Base-by-base conservation (phyloP, 1,140 invertebrate genomes). In the Chrysopa pallens region DNA sequence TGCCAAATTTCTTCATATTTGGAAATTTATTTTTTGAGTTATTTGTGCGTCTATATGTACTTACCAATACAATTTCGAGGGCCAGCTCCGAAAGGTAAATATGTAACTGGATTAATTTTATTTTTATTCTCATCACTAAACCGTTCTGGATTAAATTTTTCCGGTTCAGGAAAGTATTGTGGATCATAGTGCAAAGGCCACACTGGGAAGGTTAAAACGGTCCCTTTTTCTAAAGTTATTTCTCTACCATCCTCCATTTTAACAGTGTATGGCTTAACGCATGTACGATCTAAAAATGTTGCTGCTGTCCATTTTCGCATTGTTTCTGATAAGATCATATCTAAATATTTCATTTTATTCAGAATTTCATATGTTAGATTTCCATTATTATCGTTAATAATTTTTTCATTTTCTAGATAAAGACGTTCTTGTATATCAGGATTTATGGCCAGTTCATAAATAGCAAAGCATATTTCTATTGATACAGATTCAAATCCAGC, bases 71-170 rank as follows among this genome's bases (percentile, higher is more conserved):
- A 58, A 42, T 44, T 48, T 36, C 53, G 52, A 0, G 69, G 70
- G 4, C 73, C 73, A 4, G 52, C 40, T 7, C 72, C 70, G 51
- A 74, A 76, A 2, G 72, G 67, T 39, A 71, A 43, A 47, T 59
- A 76, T 0, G 60, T 48, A 23, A 54, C 65, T 0, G 51, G 49
- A 7, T 33, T 38, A 1, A 56, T 50, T 3, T 52, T 49, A 0
- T 37, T 15, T 36, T 61, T 59, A 42, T 68, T 66, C 37, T 67
- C 61, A 4, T 63, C 60, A 15, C 58, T 47, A 46, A 72, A 76
- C 39, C 73, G 50, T 29, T 72, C 69, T 7, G 72, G 72, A 49
- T 67, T 51, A 42, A 72, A 74, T 39, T 50, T 54, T 1, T 66
- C 54, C 6, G 73, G 72, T 4, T 74, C 53, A 0, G 60, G 58